Conservation (phyloP, 2,113 vertebrate genomes). For the Hymenochirus boettgeri region DNA sequence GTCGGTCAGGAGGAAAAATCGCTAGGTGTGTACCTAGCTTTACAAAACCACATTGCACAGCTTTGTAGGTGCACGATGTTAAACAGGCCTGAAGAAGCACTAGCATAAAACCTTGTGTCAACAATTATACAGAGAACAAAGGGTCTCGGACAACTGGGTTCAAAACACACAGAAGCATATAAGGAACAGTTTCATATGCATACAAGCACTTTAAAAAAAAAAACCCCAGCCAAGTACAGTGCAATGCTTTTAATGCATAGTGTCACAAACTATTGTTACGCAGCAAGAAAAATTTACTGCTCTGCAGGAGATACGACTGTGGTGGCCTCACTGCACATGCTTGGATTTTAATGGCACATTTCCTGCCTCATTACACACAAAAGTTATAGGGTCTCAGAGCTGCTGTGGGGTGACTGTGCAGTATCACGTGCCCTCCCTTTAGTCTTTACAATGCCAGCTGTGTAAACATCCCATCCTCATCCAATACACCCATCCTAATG, state of each 20-base stretch:
- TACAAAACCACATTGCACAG: not conserved
- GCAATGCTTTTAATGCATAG: too few species aligned
- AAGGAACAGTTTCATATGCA: too few species aligned
- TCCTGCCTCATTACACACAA: constrained; percentile 42
- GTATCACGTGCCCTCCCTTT: constrained; percentile 23
- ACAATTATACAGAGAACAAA: too few species aligned
- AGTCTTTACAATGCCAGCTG: constrained; percentile 27
- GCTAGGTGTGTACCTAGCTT: too few species aligned
- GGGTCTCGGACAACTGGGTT: too few species aligned
- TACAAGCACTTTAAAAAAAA: too few species aligned
- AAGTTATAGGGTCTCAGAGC: not conserved
- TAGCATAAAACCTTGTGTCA: not conserved
- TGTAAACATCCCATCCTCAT: constrained; percentile 33
- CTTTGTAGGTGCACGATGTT: not conserved
- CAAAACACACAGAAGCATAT: not conserved
- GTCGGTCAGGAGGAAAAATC: too few species aligned
- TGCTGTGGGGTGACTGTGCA: constrained; percentile 24
- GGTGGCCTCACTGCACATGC: constrained; percentile 35
- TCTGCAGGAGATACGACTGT: constrained; percentile 17
- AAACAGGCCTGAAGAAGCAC: not conserved
- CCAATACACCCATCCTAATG: constrained; percentile 4
- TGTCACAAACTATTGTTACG: too few species aligned
- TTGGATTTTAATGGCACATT: constrained; percentile 36
- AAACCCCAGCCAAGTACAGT: too few species aligned
- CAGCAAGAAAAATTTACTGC: not conserved